Percentiles rank a stretch among this genome's conserved stretches.
Evolutionary conservation across 2,113 vertebrate species (phyloP).

Genomic region (Anolis carolinensis): DNA sequence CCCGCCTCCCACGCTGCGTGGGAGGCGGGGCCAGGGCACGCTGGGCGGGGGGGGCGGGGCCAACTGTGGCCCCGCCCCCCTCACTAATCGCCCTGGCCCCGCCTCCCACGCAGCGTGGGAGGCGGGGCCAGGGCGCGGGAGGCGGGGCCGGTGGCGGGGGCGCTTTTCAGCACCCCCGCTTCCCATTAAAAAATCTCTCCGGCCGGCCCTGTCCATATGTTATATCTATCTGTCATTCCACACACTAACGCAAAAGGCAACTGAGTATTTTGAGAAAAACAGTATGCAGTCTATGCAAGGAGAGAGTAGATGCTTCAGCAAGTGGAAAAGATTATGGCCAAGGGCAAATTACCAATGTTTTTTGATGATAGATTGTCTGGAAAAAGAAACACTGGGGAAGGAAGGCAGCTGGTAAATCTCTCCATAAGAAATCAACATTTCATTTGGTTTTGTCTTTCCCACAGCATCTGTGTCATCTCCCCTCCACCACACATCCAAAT

Average conservation of each 20-base stretch:
- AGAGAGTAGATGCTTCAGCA: not conserved
- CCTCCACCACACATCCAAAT: not conserved
- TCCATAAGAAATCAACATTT: not conserved
- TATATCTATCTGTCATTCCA: not conserved
- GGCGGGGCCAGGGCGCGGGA: no score
- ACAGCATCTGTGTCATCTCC: not conserved
- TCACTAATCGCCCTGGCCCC: no score
- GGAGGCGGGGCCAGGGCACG: no score
- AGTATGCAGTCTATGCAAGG: not conserved
- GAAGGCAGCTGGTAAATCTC: not conserved
- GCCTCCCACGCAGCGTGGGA: no score
- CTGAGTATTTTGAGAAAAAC: not conserved
- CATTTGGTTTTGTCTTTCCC: not conserved
- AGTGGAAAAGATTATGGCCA: not conserved
- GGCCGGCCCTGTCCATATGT: no score
- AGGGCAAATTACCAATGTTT: not conserved
- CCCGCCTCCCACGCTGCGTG: no score
- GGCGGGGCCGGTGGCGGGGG: no score
- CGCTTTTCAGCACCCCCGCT: no score
- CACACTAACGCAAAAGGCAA: not conserved
- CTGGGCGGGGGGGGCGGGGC: no score
- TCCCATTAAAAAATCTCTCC: no score
- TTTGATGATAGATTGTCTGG: not conserved
- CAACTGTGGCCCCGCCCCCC: no score
- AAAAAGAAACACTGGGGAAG: not conserved